Conservation (phyloP, 37 sponge, comb jelly and placozoan genomes). For the Chondrilla cf. caribensis region DNA sequence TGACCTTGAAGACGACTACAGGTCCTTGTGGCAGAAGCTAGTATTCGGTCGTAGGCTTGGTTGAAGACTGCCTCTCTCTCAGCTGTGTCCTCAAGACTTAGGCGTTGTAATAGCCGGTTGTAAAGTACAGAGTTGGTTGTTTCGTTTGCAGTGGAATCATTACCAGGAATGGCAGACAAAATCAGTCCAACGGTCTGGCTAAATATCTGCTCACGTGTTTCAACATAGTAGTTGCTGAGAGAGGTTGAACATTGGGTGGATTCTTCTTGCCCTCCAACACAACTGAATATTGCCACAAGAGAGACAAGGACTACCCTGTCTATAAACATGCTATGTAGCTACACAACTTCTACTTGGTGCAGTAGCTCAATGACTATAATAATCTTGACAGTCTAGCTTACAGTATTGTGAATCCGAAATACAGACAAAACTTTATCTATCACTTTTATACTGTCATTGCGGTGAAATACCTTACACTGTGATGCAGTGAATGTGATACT, state of each 20-base stretch:
- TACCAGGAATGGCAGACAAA: conserved; percentile 13
- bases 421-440: too few species aligned
- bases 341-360: too few species aligned
- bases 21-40: neutral
- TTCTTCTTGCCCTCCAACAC: neutral
- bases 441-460: too few species aligned
- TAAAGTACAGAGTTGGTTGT: neutral
- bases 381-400: too few species aligned
- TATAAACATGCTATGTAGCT: too few species aligned
- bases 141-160: neutral
- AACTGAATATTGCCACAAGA: too few species aligned
- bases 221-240: conserved; percentile 22
- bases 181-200: neutral
- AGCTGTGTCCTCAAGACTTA: neutral
- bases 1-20: neutral
- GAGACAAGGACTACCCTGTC: too few species aligned
- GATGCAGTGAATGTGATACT: too few species aligned
- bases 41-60: neutral
- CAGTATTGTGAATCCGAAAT: too few species aligned
- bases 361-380: too few species aligned
- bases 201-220: neutral
- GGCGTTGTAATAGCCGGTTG: neutral
- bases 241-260: neutral
- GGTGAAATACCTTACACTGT: too few species aligned
- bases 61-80: neutral